Evolutionary conservation across 2,888 invertebrate species (phyloP).

Genomic region (Caenorhabditis wallacei): DNA sequence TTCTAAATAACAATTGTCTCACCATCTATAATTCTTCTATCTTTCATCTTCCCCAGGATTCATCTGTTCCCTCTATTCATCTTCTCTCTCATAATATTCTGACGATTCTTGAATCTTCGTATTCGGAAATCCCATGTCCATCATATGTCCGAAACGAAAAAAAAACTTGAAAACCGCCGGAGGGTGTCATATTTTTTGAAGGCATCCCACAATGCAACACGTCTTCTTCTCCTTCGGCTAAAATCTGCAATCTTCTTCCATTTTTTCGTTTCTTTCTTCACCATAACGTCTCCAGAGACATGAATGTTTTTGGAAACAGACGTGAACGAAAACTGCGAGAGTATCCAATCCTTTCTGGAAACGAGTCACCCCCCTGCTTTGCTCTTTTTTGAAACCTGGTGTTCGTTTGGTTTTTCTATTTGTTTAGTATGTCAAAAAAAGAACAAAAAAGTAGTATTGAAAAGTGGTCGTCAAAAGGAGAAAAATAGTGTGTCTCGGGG

Average conservation of each 20-base stretch:
- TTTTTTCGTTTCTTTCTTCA: constrained; percentile 15
- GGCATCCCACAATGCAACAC: constrained; percentile 44
- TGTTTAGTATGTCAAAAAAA: constrained; percentile 17
- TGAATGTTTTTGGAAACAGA: constrained; percentile 20
- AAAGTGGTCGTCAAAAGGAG: constrained; percentile 29
- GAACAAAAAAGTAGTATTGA: constrained; percentile 28
- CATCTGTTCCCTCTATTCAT: too few species aligned
- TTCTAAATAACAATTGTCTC: too few species aligned
- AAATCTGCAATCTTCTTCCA: constrained; percentile 56
- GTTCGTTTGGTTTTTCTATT: constrained; percentile 4
- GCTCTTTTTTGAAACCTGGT: background rate
- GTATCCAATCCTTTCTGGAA: background rate
- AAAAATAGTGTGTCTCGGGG: constrained; percentile 10
- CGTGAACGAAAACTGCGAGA: constrained; percentile 22
- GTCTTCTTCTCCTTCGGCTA: constrained; percentile 17
- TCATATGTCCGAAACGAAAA: constrained; percentile 31
- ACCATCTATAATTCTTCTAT: too few species aligned
- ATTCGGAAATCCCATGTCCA: constrained; percentile 8
- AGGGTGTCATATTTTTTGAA: constrained; percentile 54
- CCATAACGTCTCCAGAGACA: constrained; percentile 50
- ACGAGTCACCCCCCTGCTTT: background rate
- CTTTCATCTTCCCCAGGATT: too few species aligned
- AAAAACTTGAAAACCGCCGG: constrained; percentile 55
- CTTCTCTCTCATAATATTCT: background rate
- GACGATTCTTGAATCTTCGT: constrained; percentile 1